phyloP scores from a whole-genome alignment of 1,140 invertebrate species.

The Saccostrea cuccullata region DNA sequence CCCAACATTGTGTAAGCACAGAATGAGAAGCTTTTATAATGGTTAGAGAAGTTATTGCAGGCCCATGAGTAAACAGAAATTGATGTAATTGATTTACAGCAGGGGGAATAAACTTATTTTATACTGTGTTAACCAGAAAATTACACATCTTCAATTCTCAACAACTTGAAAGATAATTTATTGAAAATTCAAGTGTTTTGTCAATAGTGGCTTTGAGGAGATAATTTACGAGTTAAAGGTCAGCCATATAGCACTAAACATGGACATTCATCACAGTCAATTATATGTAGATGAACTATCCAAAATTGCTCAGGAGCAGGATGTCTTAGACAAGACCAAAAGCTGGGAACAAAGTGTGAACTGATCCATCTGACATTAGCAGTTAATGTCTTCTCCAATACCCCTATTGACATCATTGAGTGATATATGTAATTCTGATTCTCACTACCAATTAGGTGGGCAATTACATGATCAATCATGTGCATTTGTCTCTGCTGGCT shows the following conservation, averaged over 20 bases:
- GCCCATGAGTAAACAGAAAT: constrained; percentile 3
- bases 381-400: neutral
- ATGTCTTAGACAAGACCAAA: neutral
- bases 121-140: constrained; percentile 8
- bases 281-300: neutral
- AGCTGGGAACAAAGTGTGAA: neutral
- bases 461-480: constrained; percentile 15
- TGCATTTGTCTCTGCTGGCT: constrained; percentile 24
- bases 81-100: constrained; percentile 16
- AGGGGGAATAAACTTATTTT: neutral
- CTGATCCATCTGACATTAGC: neutral
- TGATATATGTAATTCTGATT: constrained; percentile 17
- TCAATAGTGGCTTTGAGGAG: neutral
- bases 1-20: neutral
- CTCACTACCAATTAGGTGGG: constrained; percentile 8
- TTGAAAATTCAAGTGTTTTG: constrained; percentile 23
- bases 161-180: constrained; percentile 32
- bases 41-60: neutral
- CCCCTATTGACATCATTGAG: neutral
- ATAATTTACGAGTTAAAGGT: neutral
- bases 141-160: constrained; percentile 36
- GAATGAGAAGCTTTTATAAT: neutral
- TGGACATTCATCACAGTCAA: neutral
- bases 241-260: neutral
- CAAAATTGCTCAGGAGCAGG: neutral